Percentiles rank a stretch among this genome's conserved stretches.
phyloP scores from a whole-genome alignment of 2,888 invertebrate species.

The Caenorhabditis wallacei region DNA sequence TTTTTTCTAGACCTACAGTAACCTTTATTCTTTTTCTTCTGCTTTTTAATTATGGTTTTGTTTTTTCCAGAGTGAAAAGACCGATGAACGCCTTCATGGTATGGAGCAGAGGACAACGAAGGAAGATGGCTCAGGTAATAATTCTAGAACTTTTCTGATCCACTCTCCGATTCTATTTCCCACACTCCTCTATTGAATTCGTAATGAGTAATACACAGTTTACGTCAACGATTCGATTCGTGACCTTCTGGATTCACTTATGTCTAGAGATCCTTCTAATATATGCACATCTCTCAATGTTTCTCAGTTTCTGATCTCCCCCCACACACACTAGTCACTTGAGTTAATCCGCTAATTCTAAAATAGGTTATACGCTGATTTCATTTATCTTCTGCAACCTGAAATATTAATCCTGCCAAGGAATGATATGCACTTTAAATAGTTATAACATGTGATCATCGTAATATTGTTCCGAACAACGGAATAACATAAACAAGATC shows the following conservation, averaged over 20 bases:
- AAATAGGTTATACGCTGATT: constrained; percentile 34
- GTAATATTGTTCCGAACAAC: no score
- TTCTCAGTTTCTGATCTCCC: constrained; percentile 32
- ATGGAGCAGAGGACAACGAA: constrained; percentile 82
- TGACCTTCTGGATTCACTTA: constrained; percentile 64
- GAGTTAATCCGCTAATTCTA: constrained; percentile 45
- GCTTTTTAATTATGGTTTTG: no score
- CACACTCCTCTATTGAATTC: constrained; percentile 54
- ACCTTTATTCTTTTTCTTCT: constrained; percentile 1
- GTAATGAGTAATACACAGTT: constrained; percentile 61
- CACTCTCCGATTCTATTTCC: constrained; percentile 24
- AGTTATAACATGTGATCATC: no score
- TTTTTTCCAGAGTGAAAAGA: constrained; percentile 79
- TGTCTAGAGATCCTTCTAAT: constrained; percentile 55
- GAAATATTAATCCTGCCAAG: constrained; percentile 11
- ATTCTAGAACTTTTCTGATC: not conserved
- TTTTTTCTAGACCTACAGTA: constrained; percentile 4
- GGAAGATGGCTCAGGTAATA: constrained; percentile 82
- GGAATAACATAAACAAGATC: no score
- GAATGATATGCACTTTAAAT: not conserved
- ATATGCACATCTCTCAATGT: constrained; percentile 50
- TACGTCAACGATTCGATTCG: constrained; percentile 61
- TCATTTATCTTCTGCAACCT: constrained; percentile 5
- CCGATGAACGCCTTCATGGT: constrained; percentile 83
- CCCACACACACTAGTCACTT: constrained; percentile 21